A percentile compares a stretch with the other conserved stretches of the same genome.
Evolutionary conservation across 2,113 vertebrate species (phyloP).

Genomic region (Zosterops pallidus): DNA sequence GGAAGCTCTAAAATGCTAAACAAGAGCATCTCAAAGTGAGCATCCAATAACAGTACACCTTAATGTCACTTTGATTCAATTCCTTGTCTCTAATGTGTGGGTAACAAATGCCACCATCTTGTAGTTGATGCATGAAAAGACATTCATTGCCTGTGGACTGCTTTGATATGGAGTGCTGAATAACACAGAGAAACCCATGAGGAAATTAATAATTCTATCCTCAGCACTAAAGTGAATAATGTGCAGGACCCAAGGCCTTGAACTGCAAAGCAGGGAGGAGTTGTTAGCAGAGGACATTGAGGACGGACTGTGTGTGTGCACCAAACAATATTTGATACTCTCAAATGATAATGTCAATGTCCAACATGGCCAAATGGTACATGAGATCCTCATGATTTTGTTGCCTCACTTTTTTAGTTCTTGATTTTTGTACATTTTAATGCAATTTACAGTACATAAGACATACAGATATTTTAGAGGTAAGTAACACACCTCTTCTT

Average conservation of each 20-base stretch:
- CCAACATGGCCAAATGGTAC: neutral
- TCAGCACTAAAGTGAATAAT: neutral
- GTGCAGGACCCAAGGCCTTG: neutral
- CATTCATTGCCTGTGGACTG: neutral
- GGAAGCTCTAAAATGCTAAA: neutral
- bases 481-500: neutral
- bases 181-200: neutral
- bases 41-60: neutral
- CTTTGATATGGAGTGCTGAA: neutral
- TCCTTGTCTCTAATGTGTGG: neutral
- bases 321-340: neutral
- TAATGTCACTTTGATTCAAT: neutral
- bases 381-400: neutral
- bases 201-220: neutral
- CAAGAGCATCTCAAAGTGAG: neutral
- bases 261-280: neutral
- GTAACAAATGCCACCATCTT: neutral
- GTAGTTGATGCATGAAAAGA: neutral
- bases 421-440: neutral
- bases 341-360: neutral
- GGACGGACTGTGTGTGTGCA: neutral
- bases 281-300: neutral
- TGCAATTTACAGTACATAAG: neutral
- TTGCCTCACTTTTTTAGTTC: neutral
- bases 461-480: neutral